Conservation (phyloP, 2,888 invertebrate species). For the Horisme vitalbata region DNA sequence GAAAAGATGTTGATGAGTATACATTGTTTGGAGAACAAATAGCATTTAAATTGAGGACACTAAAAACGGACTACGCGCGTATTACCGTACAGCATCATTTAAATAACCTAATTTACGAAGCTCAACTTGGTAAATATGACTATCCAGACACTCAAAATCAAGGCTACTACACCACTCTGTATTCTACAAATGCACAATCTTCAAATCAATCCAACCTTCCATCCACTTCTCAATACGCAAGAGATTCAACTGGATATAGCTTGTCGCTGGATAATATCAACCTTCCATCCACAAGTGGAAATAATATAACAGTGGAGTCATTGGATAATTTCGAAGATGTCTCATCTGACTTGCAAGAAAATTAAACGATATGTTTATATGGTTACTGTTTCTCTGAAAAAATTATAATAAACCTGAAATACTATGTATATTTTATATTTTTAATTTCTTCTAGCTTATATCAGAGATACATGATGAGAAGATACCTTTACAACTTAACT, state of each 20-base stretch:
- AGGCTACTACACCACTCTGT: conserved; percentile 19
- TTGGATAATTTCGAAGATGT: conserved; percentile 23
- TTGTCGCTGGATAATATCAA: conserved; percentile 24
- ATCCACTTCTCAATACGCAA: conserved; percentile 27
- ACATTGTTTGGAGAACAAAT: conserved; percentile 30
- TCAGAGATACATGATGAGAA: conserved; percentile 18
- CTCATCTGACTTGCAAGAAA: conserved; percentile 27
- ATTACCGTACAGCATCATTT: conserved; percentile 30
- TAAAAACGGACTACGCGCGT: conserved; percentile 29
- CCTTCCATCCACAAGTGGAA: conserved; percentile 22
- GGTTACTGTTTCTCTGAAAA: conserved; percentile 25
- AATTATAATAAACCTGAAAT: conserved; percentile 19
- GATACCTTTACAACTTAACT: conserved; percentile 15
- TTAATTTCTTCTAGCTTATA: conserved; percentile 20
- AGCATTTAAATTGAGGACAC: conserved; percentile 26
- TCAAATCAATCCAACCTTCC: conserved; percentile 23
- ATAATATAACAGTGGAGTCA: conserved; percentile 18
- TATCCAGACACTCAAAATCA: conserved; percentile 24
- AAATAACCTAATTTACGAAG: conserved; percentile 30
- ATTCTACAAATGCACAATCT: conserved; percentile 23
- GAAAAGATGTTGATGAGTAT: conserved; percentile 27
- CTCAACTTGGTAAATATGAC: conserved; percentile 28
- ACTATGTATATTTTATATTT: conserved; percentile 21
- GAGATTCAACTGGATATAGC: conserved; percentile 16
- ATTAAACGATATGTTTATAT: conserved; percentile 30